phyloP scores from a whole-genome alignment of 2,888 invertebrate genomes.

The Actias luna region DNA sequence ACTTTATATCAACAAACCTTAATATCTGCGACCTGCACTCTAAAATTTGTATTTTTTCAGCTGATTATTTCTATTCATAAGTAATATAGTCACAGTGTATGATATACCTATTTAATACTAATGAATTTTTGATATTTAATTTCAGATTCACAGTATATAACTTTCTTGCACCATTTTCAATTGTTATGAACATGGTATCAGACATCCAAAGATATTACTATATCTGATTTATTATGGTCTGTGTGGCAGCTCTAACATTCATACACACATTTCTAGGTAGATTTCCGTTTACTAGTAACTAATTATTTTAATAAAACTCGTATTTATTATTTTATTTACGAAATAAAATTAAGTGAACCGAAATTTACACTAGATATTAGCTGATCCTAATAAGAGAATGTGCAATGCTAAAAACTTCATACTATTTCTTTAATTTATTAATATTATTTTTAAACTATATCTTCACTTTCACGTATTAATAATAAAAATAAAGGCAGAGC shows the following conservation, averaged over 20 bases:
- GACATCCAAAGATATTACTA: conserved; percentile 43
- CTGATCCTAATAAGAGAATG: conserved; percentile 78
- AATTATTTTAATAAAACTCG: background rate
- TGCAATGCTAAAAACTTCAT: conserved; percentile 79
- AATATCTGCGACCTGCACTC: background rate
- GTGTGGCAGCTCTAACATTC: conserved; percentile 79
- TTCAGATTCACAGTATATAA: conserved; percentile 33
- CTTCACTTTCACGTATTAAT: conserved; percentile 66
- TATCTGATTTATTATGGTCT: conserved; percentile 60
- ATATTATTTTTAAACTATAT: conserved; percentile 71
- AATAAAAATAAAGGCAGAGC: conserved; percentile 56
- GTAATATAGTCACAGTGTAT: background rate
- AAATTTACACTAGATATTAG: conserved; percentile 68
- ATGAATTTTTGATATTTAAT: background rate
- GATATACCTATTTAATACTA: background rate
- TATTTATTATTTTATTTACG: conserved; percentile 8
- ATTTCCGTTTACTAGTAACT: conserved; percentile 60
- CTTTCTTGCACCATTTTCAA: conserved; percentile 72
- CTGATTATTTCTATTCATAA: background rate
- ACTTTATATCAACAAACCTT: background rate
- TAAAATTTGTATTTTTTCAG: background rate
- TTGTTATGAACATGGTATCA: conserved; percentile 42
- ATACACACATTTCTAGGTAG: conserved; percentile 65
- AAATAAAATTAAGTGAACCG: conserved; percentile 45
- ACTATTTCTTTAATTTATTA: conserved; percentile 63